These are phyloP conservation scores for Peromyscus polionotus DNA, from an alignment of 2,113 vertebrate genomes.

Conservation along the genomic window DNA sequence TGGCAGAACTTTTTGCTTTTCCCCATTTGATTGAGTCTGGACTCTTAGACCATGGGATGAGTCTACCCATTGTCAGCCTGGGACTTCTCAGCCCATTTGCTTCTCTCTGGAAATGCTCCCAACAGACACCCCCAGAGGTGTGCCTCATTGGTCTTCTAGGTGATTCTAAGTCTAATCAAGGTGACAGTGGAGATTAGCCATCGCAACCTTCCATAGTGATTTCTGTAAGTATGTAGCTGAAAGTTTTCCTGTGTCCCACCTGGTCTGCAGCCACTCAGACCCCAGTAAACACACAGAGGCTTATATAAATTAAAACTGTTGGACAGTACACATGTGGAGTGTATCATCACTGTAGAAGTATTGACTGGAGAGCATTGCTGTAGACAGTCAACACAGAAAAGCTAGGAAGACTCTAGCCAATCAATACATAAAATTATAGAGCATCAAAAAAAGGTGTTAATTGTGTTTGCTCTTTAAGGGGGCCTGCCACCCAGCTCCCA, in stretches of 20 bases:
- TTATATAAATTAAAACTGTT: background rate
- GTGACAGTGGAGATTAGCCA: background rate
- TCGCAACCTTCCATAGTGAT: background rate
- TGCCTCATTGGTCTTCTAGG: background rate
- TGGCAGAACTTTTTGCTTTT: background rate
- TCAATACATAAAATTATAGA: background rate
- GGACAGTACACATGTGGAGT: background rate
- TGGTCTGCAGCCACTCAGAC: too few species aligned
- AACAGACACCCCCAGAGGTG: background rate
- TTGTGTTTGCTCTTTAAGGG: too few species aligned
- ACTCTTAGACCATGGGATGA: background rate
- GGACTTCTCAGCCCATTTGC: background rate
- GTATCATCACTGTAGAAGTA: background rate
- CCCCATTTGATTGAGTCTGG: background rate
- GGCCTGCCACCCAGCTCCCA: too few species aligned
- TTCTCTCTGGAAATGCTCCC: background rate
- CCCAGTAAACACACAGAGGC: too few species aligned
- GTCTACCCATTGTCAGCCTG: background rate
- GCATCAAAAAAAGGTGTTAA: background rate
- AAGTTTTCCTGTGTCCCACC: too few species aligned
- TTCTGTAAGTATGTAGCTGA: background rate
- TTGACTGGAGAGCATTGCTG: background rate
- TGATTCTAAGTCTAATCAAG: background rate
- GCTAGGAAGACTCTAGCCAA: background rate
- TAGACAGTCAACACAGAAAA: background rate